Conservation (phyloP, 2,113 vertebrate species). For the Melanotaenia duboulayi region DNA sequence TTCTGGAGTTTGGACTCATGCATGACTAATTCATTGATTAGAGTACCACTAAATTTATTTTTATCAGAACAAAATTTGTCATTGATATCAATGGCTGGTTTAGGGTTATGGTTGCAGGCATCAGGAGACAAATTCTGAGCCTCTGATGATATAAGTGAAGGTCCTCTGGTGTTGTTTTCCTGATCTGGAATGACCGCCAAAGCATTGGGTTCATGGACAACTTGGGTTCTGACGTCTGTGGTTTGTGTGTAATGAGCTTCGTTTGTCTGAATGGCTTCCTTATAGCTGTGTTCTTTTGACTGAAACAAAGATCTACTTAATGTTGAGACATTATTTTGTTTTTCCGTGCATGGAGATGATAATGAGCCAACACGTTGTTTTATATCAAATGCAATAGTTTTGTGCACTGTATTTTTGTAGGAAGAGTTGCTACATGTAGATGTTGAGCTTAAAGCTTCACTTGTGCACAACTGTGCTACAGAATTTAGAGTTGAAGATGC, state of each 20-base stretch:
- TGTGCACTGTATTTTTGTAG: slow-evolving; percentile 31
- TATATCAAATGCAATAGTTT: slow-evolving; percentile 34
- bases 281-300: slow-evolving; percentile 15
- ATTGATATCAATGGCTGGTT: slow-evolving; percentile 8
- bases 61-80: slow-evolving; percentile 3
- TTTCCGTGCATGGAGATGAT: slow-evolving; percentile 19
- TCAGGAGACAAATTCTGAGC: slow-evolving; percentile 24
- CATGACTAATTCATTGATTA: slow-evolving; percentile 34
- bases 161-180: slow-evolving; percentile 20
- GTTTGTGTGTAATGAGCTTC: slow-evolving; percentile 1
- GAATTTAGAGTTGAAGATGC: slow-evolving; percentile 20
- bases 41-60: slow-evolving; percentile 45
- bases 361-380: slow-evolving; percentile 9
- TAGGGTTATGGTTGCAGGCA: neutral
- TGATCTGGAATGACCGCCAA: slow-evolving; percentile 9
- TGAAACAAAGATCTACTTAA: slow-evolving; percentile 41
- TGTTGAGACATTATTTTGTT: slow-evolving; percentile 16
- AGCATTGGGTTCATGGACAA: slow-evolving; percentile 11
- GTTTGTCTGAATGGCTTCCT: neutral
- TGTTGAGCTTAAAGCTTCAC: slow-evolving; percentile 13
- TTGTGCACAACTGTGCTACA: neutral
- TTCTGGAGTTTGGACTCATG: slow-evolving; percentile 41
- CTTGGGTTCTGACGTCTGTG: slow-evolving; percentile 11
- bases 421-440: neutral
- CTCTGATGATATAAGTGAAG: slow-evolving; percentile 8